Conservation (phyloP, 2,888 invertebrate species). For the Pseudanteris insignis region DNA sequence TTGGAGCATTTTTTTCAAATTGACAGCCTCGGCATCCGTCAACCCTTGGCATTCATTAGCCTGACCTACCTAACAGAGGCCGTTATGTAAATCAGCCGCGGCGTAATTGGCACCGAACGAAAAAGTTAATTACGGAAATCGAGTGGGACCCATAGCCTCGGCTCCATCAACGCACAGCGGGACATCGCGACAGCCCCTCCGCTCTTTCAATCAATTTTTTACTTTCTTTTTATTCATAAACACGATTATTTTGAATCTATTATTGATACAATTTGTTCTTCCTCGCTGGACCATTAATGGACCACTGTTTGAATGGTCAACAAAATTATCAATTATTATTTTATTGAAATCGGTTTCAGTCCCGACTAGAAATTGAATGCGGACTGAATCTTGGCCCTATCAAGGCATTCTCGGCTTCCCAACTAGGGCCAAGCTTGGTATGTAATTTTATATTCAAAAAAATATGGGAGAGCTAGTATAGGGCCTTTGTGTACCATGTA, state of each 20-base stretch:
- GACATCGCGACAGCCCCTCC: constrained; percentile 64
- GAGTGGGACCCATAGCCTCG: constrained; percentile 48
- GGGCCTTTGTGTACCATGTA: no score
- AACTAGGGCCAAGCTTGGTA: no score
- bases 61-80: constrained; percentile 51
- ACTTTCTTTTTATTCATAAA: constrained; percentile 3
- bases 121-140: constrained; percentile 64
- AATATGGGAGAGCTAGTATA: no score
- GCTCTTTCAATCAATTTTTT: constrained; percentile 16
- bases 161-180: constrained; percentile 64
- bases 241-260: not conserved
- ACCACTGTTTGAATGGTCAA: no score
- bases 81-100: constrained; percentile 62
- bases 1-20: constrained; percentile 59
- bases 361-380: no score
- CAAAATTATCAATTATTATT: no score
- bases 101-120: constrained; percentile 63
- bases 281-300: no score
- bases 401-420: no score
- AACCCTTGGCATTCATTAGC: constrained; percentile 54
- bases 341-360: no score
- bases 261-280: constrained; percentile 8
- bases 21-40: constrained; percentile 61
- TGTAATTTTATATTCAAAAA: no score
- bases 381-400: no score